Evolutionary conservation across 2,113 vertebrate species (phyloP), one percentile per base, ranked within the genome.

Genomic region (Anseranas semipalmata): DNA sequence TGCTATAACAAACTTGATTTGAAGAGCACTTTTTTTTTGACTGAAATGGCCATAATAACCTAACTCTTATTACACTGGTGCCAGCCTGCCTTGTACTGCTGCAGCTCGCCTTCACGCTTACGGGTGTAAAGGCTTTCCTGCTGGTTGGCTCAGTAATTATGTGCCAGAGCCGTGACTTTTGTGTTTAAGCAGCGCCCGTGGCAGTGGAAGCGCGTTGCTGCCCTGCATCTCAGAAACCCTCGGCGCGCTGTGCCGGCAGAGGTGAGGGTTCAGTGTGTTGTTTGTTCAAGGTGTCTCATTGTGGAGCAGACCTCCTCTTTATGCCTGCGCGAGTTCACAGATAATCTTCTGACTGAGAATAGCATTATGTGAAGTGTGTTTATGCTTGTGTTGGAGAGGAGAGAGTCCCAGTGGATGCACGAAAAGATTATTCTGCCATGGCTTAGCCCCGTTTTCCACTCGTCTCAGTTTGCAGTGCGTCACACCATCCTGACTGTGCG

Each of bases 381-480:
- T 75, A 25, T 6, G 70, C 71, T 33, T 84, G 32, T 1, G 10
- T 12, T 1, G 5, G 39, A 32, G 68, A 66, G 35, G 22, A 45
- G 30, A 80, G 39, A 33, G 35, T 85, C 62, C 78, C 78, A 43
- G 52, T 25, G 70, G 60, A 14, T 2, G 50, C 16, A 20, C 12
- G 20, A 17, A 27, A 21, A 39, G 27, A 46, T 85, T 53, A 39
- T 15, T 32, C 75, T 48, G 45, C 43, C 2, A 10, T n/a, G 41
- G 70, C n/a, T 89, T 30, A 56, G 66, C 20, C 41, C 0, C 0
- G 4, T 76, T 72, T 89, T 32, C 45, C 55, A 6, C 35, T 67
- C 4, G 0, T 12, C 35, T 68, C 33, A 24, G 33, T 79, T 65
- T 4, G 43, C 45, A 2, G 22, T 0, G 0, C 22, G 68, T 68